Conservation (phyloP, 2,888 invertebrate genomes). For the Spicauda simplicius region DNA sequence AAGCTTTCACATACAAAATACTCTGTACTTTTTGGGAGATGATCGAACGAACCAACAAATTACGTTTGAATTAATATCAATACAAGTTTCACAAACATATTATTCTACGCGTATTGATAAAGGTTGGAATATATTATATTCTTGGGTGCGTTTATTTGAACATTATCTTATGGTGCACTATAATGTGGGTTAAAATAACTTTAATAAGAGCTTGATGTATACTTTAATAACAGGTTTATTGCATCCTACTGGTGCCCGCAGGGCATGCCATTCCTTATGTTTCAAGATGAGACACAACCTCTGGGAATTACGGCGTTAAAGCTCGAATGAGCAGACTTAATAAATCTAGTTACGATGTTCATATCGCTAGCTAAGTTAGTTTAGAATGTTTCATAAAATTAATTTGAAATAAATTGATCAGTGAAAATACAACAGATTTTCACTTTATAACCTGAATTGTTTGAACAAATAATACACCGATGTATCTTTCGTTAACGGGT, state of each 20-base stretch:
- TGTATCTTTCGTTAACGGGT: neutral
- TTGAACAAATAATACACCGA: neutral
- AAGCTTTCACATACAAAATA: too few relatives aligned
- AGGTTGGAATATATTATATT: neutral
- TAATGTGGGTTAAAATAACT: conserved; percentile 5
- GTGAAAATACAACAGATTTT: neutral
- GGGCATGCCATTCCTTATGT: conserved; percentile 4
- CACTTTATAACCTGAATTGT: neutral
- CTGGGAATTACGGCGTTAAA: conserved; percentile 11
- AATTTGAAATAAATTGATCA: neutral
- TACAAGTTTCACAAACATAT: too few relatives aligned
- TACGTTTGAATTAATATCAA: too few relatives aligned
- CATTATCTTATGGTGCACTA: neutral
- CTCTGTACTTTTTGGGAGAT: too few relatives aligned
- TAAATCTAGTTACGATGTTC: neutral
- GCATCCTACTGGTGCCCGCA: neutral
- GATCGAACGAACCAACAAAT: too few relatives aligned
- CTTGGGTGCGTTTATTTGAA: neutral
- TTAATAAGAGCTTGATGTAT: conserved; percentile 7
- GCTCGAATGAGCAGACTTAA: neutral
- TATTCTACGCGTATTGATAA: neutral
- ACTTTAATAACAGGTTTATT: conserved; percentile 11
- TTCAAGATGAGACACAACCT: conserved; percentile 1
- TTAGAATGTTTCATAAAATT: neutral
- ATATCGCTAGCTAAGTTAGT: neutral